Conservation (phyloP, 2,113 vertebrate genomes). For the Neogale vison region DNA sequence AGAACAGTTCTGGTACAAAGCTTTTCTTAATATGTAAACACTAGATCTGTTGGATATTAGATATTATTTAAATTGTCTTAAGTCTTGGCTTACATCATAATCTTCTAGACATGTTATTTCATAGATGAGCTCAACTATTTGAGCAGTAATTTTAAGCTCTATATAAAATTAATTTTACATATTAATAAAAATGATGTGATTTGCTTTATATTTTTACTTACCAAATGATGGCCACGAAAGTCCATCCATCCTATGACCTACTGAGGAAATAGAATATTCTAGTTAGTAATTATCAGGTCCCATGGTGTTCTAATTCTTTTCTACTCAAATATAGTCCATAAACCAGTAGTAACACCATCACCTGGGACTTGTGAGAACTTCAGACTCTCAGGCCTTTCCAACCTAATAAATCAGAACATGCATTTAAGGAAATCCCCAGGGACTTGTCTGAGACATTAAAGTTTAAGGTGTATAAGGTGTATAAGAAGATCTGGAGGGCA, state of each 20-base stretch:
- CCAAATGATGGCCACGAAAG: background rate
- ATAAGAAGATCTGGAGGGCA: background rate
- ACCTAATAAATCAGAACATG: background rate
- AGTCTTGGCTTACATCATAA: constrained; percentile 86
- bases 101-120: constrained; percentile 72
- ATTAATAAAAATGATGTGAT: background rate
- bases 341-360: background rate
- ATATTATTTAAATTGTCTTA: constrained; percentile 85
- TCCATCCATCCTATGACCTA: background rate
- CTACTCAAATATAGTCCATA: background rate
- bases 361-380: background rate
- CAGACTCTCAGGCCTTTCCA: background rate
- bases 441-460: background rate
- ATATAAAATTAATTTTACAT: background rate
- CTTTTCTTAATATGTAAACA: constrained; percentile 91
- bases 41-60: constrained; percentile 89
- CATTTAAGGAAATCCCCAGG: background rate
- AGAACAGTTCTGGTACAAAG: constrained; percentile 88
- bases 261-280: background rate
- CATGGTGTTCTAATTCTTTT: background rate
- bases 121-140: constrained; percentile 54
- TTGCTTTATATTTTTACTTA: background rate
- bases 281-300: background rate
- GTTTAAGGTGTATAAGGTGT: background rate
- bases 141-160: constrained; percentile 18